Evolutionary conservation across 2,888 invertebrate species (phyloP).

Genomic region (Brachyptera risi): DNA sequence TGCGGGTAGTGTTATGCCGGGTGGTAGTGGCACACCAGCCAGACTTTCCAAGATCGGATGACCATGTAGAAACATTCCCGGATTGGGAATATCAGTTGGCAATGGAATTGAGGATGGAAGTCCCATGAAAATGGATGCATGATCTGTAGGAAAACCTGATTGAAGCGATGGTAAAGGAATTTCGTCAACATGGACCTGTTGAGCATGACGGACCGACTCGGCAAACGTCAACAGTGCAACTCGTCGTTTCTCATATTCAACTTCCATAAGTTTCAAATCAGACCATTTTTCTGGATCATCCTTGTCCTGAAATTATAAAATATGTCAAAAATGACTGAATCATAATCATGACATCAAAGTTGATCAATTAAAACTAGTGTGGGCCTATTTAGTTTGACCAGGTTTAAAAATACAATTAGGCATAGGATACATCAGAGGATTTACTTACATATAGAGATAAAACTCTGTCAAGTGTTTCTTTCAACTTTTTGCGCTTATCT

Average conservation of each 20-base stretch:
- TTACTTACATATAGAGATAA: slow-evolving; percentile 94
- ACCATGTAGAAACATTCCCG: slow-evolving; percentile 36
- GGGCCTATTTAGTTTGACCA: too few species aligned
- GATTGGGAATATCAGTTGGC: slow-evolving; percentile 42
- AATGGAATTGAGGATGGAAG: slow-evolving; percentile 53
- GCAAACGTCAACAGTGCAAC: slow-evolving; percentile 85
- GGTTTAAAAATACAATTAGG: too few species aligned
- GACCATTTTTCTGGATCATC: slow-evolving; percentile 94
- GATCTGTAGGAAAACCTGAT: slow-evolving; percentile 37
- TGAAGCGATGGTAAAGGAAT: slow-evolving; percentile 73
- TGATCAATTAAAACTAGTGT: not conserved
- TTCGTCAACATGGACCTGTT: slow-evolving; percentile 88
- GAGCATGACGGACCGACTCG: slow-evolving; percentile 93
- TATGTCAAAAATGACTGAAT: not conserved
- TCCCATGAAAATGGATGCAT: slow-evolving; percentile 36
- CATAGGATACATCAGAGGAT: too few species aligned
- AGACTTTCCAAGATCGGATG: slow-evolving; percentile 24
- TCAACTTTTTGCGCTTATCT: slow-evolving; percentile 92
- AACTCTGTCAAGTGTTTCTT: slow-evolving; percentile 92
- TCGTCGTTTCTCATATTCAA: slow-evolving; percentile 87
- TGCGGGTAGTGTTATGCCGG: slow-evolving; percentile 60
- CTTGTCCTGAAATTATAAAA: slow-evolving; percentile 63
- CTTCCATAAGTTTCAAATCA: slow-evolving; percentile 84
- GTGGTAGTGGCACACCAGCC: slow-evolving; percentile 45
- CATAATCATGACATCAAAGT: not conserved